Percentiles rank a stretch among this genome's conserved stretches.
Conservation (phyloP, 2,113 vertebrate species). For the Xyrauchen texanus region DNA sequence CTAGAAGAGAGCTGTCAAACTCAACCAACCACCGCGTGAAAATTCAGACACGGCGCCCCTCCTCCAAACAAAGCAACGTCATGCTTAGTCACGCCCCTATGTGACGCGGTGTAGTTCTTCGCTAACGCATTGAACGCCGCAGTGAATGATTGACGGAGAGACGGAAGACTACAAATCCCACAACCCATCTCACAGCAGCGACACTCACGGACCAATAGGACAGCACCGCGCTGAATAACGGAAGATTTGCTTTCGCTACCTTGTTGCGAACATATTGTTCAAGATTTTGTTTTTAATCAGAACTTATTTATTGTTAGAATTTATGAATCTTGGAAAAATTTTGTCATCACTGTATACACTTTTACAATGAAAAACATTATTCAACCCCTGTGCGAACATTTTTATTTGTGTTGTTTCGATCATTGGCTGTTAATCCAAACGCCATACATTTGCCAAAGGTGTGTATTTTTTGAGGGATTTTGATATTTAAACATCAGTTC, state of each 20-base stretch:
- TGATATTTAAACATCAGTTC: too few species aligned
- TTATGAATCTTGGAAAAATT: too few species aligned
- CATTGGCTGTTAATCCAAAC: too few species aligned
- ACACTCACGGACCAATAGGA: slow-evolving; percentile 63
- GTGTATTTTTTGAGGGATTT: too few species aligned
- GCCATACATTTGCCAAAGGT: too few species aligned
- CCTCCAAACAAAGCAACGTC: slow-evolving; percentile 43
- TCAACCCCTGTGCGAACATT: too few species aligned
- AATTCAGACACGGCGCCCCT: slow-evolving; percentile 23
- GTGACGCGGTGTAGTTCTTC: slow-evolving; percentile 11
- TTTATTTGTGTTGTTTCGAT: too few species aligned
- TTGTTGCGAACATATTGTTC: neutral
- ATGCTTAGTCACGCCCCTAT: slow-evolving; percentile 17
- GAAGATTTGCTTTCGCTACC: neutral
- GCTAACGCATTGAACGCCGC: neutral
- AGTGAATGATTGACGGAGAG: accelerated
- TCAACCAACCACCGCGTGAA: slow-evolving; percentile 24
- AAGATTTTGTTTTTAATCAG: too few species aligned
- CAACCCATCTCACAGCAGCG: neutral
- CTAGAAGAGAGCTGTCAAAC: slow-evolving; percentile 41
- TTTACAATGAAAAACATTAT: too few species aligned
- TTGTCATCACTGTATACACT: too few species aligned
- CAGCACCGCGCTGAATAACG: slow-evolving; percentile 67
- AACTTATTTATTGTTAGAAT: too few species aligned
- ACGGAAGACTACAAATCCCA: slow-evolving; percentile 62